These are phyloP conservation scores for Hymenochirus boettgeri DNA, from an alignment of 2,113 vertebrate species.

Conservation along the genomic window DNA sequence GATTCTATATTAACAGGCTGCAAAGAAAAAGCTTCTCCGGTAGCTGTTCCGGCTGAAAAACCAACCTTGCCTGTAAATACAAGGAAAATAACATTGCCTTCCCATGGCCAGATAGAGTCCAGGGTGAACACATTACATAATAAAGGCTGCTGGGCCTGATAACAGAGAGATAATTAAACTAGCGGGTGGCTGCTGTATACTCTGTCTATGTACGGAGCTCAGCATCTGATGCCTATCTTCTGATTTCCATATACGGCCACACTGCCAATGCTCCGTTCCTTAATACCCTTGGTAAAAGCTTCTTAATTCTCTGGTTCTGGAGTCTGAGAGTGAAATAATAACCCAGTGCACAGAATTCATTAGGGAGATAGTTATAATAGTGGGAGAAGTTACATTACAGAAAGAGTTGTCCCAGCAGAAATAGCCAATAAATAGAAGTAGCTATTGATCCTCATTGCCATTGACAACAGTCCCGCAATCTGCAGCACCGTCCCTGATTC, in stretches of 20 bases:
- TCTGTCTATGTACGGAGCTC: not conserved
- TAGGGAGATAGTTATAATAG: too few relatives aligned
- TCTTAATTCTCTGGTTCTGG: constrained; percentile 4
- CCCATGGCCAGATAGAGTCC: constrained; percentile 15
- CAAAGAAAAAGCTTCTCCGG: constrained; percentile 9
- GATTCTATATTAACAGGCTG: constrained; percentile 23
- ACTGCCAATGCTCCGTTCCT: constrained; percentile 12
- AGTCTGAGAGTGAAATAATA: not conserved
- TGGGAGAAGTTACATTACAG: too few relatives aligned
- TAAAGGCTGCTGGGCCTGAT: constrained; percentile 20
- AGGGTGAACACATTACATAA: constrained; percentile 12
- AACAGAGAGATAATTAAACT: constrained; percentile 31
- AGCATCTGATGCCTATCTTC: constrained; percentile 32
- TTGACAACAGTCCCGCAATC: too few relatives aligned
- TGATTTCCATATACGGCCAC: constrained; percentile 22
- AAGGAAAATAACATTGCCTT: constrained; percentile 17
- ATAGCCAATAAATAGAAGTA: too few relatives aligned
- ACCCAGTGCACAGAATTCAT: too few relatives aligned
- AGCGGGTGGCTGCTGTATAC: constrained; percentile 1
- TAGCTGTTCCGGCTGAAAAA: constrained; percentile 2
- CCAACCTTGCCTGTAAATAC: constrained; percentile 9
- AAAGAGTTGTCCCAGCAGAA: too few relatives aligned
- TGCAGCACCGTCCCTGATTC: too few relatives aligned
- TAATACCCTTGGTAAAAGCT: constrained; percentile 15
- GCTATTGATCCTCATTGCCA: too few relatives aligned